Conservation (phyloP, 64 coral and sea anemone genomes). For the Anthopleura sola region DNA sequence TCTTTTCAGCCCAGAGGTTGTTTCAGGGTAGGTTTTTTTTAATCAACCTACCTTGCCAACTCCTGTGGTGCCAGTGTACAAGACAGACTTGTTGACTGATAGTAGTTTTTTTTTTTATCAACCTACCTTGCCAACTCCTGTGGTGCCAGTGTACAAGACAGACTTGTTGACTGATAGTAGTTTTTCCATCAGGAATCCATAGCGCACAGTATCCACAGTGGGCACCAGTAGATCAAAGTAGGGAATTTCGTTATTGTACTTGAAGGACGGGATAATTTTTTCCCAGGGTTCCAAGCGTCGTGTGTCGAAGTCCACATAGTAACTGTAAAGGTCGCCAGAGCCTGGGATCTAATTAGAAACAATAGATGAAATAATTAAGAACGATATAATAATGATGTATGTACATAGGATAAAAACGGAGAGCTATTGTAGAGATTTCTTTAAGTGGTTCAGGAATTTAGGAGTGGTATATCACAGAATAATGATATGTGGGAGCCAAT, state of each 20-base stretch:
- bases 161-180: slow-evolving; percentile 84
- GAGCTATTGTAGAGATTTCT: too few relatives aligned
- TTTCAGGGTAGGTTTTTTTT: too few relatives aligned
- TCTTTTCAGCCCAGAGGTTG: too few relatives aligned
- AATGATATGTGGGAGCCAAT: too few relatives aligned
- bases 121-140: slow-evolving; percentile 97
- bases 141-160: slow-evolving; percentile 93
- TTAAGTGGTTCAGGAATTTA: too few relatives aligned
- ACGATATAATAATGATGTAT: too few relatives aligned
- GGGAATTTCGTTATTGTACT: slow-evolving; percentile 71
- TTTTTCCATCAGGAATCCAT: slow-evolving; percentile 95
- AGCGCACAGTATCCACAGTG: slow-evolving; percentile 93
- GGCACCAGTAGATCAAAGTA: slow-evolving; percentile 98
- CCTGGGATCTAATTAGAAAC: slow-evolving; percentile 56
- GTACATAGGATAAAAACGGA: too few relatives aligned
- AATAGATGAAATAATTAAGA: neutral
- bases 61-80: slow-evolving; percentile 97
- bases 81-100: slow-evolving; percentile 82
- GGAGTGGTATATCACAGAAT: too few relatives aligned
- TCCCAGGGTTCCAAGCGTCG: slow-evolving; percentile 98
- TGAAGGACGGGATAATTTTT: slow-evolving; percentile 96
- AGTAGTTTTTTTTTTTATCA: slow-evolving; percentile 45
- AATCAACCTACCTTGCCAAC: slow-evolving; percentile 85
- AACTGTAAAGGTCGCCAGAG: slow-evolving; percentile 92
- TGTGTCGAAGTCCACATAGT: slow-evolving; percentile 96